Evolutionary conservation across 2,797 vertebrate genomes (phyloP), one percentile per base, ranked within the genome.

Genomic region (Smutsia temminckii): DNA sequence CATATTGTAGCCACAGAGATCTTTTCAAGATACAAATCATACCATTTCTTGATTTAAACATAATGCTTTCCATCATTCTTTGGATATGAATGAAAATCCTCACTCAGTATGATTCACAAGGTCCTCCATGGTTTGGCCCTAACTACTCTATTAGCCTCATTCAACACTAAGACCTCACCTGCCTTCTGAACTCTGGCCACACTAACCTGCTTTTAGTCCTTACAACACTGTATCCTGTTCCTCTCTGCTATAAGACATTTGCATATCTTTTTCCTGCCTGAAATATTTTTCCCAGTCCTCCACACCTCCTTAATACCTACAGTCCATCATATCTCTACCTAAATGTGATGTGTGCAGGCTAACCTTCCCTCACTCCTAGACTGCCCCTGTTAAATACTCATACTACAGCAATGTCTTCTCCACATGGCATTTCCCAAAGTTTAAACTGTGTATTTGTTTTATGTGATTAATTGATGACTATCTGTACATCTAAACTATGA

Each of bases 21-120:
- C 3, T 85, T 89, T 86, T 79, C 46, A 79, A 75, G 10, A n/a
- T 71, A 64, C 7, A 92, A 84, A 51, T 17, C 12, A 46, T 74
- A 40, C 14, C 7, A 64, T 74, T 55, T 5, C 9, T 94, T 94
- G 17, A 91, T 18, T 64, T 81, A 89, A 95, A 89, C 42, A 63
- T 5, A 83, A 71, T 5, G 5, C 6, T 55, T 83, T 29, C 7
- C 18, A 16, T 27, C 81, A 11, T 46, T 92, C 17, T 77, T 79
- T n/a, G 40, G 32, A 37, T 85, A 49, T 42, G 89, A 95, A 57
- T 34, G 12, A 66, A 84, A 91, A 68, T 32, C 10, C 16, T 57
- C 46, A 46, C 11, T 51, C 16, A 79, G 0, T 46, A 42, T 69
- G 34, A 75, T 46, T 68, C n/a, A 49, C 5, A 46, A 78, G 21